Conservation (phyloP, 1,140 invertebrate genomes). For the Maniola jurtina region DNA sequence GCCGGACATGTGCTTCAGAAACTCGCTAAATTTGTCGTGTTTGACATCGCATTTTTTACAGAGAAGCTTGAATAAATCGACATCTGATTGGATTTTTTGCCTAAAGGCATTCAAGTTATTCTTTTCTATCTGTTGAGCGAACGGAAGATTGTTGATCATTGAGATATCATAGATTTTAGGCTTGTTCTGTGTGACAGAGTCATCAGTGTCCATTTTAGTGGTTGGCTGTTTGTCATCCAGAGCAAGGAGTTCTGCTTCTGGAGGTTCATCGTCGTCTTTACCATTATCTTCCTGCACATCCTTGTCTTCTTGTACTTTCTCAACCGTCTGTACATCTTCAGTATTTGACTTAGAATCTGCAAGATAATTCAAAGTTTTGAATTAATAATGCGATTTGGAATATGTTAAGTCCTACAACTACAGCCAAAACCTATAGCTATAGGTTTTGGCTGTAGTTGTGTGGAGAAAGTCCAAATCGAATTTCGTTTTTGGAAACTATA, state of each 20-base stretch:
- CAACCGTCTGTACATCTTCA: conserved; percentile 6
- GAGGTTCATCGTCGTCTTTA: not conserved
- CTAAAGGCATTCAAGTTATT: conserved; percentile 59
- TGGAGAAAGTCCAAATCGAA: too few relatives aligned
- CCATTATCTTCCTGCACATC: conserved; percentile 19
- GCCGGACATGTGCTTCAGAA: conserved; percentile 78
- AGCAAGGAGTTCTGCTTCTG: conserved; percentile 21
- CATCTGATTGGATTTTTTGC: conserved; percentile 50
- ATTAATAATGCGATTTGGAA: too few relatives aligned
- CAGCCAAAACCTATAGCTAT: too few relatives aligned
- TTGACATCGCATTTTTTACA: conserved; percentile 70
- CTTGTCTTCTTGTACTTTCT: conserved; percentile 8
- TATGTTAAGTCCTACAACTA: too few relatives aligned
- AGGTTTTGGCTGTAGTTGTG: too few relatives aligned
- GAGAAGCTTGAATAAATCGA: conserved; percentile 46
- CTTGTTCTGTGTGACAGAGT: conserved; percentile 13
- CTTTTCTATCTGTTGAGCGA: conserved; percentile 58
- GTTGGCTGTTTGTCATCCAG: conserved; percentile 6
- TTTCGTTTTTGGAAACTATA: too few relatives aligned
- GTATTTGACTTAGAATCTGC: conserved; percentile 8
- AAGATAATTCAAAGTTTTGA: not conserved
- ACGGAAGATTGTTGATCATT: conserved; percentile 46
- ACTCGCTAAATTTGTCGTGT: conserved; percentile 64
- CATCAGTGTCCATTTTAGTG: conserved; percentile 18
- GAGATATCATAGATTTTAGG: conserved; percentile 22